Conservation (phyloP, 2,113 vertebrate species). For the Phodopus roborovskii region DNA sequence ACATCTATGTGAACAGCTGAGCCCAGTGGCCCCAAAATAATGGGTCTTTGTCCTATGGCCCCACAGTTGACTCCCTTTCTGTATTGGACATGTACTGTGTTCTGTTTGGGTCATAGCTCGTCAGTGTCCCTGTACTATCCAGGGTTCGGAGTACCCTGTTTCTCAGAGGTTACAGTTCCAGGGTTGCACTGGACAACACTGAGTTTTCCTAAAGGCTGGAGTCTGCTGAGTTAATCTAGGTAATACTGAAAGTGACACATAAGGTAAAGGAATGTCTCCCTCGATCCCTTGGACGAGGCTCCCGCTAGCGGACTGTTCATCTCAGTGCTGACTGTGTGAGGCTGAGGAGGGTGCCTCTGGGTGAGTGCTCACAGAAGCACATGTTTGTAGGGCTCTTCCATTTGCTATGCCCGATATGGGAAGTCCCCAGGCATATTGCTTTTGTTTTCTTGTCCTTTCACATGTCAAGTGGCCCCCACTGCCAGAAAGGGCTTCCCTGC, state of each 20-base stretch:
- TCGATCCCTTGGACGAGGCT: background rate
- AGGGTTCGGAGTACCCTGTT: background rate
- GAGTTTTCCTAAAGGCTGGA: background rate
- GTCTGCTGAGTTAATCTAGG: background rate
- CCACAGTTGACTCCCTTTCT: background rate
- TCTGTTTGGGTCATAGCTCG: background rate
- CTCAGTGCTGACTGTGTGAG: background rate
- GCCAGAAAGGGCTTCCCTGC: background rate
- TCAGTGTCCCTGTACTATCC: background rate
- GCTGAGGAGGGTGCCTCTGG: too few species aligned
- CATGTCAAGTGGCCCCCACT: background rate
- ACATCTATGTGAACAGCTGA: background rate
- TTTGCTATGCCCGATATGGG: rapidly evolving
- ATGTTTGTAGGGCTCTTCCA: background rate
- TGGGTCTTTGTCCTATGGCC: background rate
- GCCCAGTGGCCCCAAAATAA: too few species aligned
- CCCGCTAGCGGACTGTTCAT: background rate
- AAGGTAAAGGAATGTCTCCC: background rate
- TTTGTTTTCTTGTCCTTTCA: too few species aligned
- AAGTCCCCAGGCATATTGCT: background rate
- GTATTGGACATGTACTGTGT: too few species aligned
- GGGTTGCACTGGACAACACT: too few species aligned
- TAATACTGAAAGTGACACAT: background rate
- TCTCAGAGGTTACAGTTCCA: background rate
- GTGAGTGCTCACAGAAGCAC: rapidly evolving